A percentile compares a stretch with the other conserved stretches of the same genome.
Conservation (phyloP, 2,797 vertebrate genomes). For the Smutsia temminckii region DNA sequence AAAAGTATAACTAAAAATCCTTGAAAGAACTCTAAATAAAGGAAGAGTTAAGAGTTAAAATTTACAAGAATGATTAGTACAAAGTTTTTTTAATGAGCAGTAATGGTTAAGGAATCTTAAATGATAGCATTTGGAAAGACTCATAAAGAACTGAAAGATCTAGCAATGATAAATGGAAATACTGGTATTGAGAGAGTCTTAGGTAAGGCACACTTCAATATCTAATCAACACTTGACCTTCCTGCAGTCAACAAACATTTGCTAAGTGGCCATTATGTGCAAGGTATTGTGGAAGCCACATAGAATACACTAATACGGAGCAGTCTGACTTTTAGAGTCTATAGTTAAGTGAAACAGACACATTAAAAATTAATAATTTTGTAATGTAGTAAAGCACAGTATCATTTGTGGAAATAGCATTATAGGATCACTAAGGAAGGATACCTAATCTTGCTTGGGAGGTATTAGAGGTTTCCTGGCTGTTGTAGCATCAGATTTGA, state of each 20-base stretch:
- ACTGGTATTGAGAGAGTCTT: neutral
- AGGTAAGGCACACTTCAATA: neutral
- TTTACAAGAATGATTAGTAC: neutral
- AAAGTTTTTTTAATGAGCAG: neutral
- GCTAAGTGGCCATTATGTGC: neutral
- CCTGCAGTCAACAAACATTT: neutral
- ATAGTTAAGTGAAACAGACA: neutral
- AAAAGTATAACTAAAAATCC: neutral
- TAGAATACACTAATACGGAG: neutral
- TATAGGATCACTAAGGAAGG: neutral
- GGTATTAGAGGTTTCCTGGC: neutral
- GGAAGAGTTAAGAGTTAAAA: neutral
- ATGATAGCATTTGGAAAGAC: neutral
- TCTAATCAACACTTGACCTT: neutral
- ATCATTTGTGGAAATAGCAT: neutral
- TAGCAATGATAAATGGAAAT: neutral
- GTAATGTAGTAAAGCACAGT: neutral
- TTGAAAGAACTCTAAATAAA: neutral
- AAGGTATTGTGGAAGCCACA: neutral
- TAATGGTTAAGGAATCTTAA: constrained; percentile 34
- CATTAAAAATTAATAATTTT: neutral
- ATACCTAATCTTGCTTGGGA: neutral
- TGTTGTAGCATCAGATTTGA: neutral
- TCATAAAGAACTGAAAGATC: neutral
- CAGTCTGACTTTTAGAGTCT: neutral